Evolutionary conservation across 2,113 vertebrate species (phyloP).

Genomic region (Equus quagga): DNA sequence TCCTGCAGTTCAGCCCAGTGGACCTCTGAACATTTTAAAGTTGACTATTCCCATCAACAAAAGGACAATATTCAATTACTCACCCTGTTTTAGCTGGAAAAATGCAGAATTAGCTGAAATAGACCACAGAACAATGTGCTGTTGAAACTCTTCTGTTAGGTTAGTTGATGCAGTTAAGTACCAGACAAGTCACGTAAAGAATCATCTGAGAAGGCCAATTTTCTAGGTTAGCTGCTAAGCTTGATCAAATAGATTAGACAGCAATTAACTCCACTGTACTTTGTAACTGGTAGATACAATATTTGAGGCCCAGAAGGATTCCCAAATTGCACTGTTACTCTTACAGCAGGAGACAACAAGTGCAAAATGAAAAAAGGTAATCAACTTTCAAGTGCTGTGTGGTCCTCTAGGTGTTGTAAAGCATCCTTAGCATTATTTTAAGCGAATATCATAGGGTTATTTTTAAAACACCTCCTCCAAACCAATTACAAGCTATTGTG

Average conservation of each 20-base stretch:
- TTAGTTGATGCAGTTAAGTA: neutral
- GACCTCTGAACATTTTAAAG: neutral
- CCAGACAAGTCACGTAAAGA: neutral
- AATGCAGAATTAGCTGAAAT: conserved; percentile 31
- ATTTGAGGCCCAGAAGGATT: neutral
- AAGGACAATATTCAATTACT: neutral
- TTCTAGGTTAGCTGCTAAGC: conserved; percentile 8
- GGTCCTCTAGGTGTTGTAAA: neutral
- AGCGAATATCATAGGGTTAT: neutral
- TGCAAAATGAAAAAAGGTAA: neutral
- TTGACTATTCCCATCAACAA: neutral
- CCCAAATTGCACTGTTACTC: neutral
- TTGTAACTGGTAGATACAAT: neutral
- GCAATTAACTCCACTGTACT: neutral
- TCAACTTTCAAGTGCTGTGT: neutral
- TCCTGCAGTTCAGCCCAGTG: neutral
- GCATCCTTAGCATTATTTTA: conserved; percentile 14
- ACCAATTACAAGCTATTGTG: neutral
- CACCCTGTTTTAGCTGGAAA: neutral
- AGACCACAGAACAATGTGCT: neutral
- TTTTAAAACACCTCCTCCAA: neutral
- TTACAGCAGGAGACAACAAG: neutral
- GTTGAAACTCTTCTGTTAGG: neutral
- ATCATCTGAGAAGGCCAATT: neutral
- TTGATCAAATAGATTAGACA: conserved; percentile 17